Evolutionary conservation across 2,888 invertebrate genomes (phyloP), one percentile per base, ranked within the genome.

Genomic region (Drosophila quinaria): DNA sequence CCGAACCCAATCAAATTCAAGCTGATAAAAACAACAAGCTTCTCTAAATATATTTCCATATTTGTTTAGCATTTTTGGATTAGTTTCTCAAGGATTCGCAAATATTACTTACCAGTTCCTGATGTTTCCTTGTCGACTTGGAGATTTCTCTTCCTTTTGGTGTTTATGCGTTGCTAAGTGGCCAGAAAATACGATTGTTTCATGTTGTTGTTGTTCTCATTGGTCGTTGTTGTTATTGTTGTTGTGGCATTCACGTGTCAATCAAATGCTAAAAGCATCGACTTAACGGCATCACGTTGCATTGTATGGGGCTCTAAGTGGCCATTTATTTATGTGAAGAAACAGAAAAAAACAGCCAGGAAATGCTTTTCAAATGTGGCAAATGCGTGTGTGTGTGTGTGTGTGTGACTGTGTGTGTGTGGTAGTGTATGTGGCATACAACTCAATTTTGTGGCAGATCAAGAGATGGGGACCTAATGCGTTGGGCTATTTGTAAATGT

Each of bases 401-500:
- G 54, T 11, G 35, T 55, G 50, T 41, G 41, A 22, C 39, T 49
- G 39, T 42, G 46, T 25, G 39, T 52, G 39, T n/a, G 54, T 46
- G 41, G n/a, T n/a, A n/a, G n/a, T n/a, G n/a, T n/a, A n/a, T 52
- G 39, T 42, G 44, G 33, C 49, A 64, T 55, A 75, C 72, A 75
- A 50, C 87, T 89, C 75, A 78, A 84, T 89, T 74, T 72, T 60
- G 51, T 50, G 55, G 41, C 15, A 41, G 5, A 15, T 33, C 25
- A 13, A 17, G 25, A 10, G 31, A 56, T 37, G 68, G 70, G 1
- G 10, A 13, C 13, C 9, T 72, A 84, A 78, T 84, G 79, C 70
- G 75, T 62, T 69, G 35, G 52, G 86, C 88, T 80, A 86, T 87
- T 87, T 89, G 88, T 89, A 86, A 75, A 77, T 84, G 86, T 89